Base-by-base conservation (phyloP, 2,888 invertebrate genomes). In the Phalangium opilio region DNA sequence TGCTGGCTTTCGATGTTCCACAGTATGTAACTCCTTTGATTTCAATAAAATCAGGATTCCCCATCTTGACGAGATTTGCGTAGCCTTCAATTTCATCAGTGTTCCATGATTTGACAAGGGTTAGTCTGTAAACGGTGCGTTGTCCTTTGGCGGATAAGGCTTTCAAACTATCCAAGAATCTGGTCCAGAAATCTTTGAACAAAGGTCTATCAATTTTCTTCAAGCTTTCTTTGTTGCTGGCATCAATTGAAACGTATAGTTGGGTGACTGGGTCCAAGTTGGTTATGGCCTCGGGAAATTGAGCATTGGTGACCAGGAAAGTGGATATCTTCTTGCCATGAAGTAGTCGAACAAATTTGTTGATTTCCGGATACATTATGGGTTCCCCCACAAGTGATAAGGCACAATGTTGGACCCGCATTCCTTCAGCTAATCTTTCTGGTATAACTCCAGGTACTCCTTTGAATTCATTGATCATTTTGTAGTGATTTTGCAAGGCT, bases 291-390 rank as follows among this genome's bases (percentile, higher is more conserved):
- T 73, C 72, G 2, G 75, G 75, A 58, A 75, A 75, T 60, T 75
- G 75, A 40, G 74, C 75, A 61, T 75, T 75, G 11, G 75, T 75
- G 17, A 75, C 75, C 4, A 75, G 62, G 60, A 75, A 75, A 7
- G 73, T 65, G 5, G 74, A 75, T 46, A 75, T 73, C 8, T 60
- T 57, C 55, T 67, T 65, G 1, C 58, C 52, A 59, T 74, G 74
- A 3, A 74, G 64, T 41, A 73, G 58, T 10, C 60, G 54, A 5
- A 73, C 60, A 54, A 73, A 68, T 45, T 60, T 62, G 61, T 73
- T 73, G 49, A 75, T 75, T 58, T 73, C 67, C 12, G 75, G 74
- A 61, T 75, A 75, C 74, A 75, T 75, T 51, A 75, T 75, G 2
- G 75, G 75, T 57, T 75, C 75, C 7, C 75, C 75, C 3, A 75